Evolutionary conservation across 2,113 vertebrate genomes (phyloP), one percentile per base, ranked within the genome.

Genomic region (Psittacara wagleri): DNA sequence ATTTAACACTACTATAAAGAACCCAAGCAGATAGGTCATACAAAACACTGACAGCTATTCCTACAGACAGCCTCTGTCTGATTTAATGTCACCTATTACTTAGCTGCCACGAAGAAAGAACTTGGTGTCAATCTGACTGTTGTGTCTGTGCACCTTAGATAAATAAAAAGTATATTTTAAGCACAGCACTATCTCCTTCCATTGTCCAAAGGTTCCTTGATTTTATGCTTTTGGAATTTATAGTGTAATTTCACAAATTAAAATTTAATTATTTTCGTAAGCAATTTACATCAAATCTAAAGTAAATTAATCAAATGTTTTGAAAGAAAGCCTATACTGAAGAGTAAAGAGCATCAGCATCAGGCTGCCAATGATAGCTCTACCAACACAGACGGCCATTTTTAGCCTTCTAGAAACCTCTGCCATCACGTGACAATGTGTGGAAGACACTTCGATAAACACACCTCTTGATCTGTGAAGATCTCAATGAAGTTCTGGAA

Each of bases 401-500:
- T 67, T 52, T 10, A 24, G 17, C 4, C 22, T 59, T 57, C 15
- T 52, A 39, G 41, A 64, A 70, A 62, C 10, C 13, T 33, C 10
- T 63, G 13, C 69, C 39, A 80, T 20, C 18, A 29, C 3, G 3
- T 15, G 7, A 46, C 15, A 83, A n/a, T 8, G 2, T 20, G 79
- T 8, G 5, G 66, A 74, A 75, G 19, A 46, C 23, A 55, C 8
- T 83, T 77, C 55, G 86, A 41, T 51, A 27, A 84, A 93, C 98
- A 87, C 76, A 99, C 99, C 99, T 99, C 99, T 97, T 99, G 99
- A 94, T 99, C 99, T 2, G 99, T 99, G 95, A 99, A 99, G 96
- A 99, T 99, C 96, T 99, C 99, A 85, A 99, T 99, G 97, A 99
- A 99, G 78, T 98, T 99, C 90, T 98, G 98, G 98, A 99, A 99